Conservation (phyloP, 2,888 invertebrate species). For the Xestia rhomboidea region DNA sequence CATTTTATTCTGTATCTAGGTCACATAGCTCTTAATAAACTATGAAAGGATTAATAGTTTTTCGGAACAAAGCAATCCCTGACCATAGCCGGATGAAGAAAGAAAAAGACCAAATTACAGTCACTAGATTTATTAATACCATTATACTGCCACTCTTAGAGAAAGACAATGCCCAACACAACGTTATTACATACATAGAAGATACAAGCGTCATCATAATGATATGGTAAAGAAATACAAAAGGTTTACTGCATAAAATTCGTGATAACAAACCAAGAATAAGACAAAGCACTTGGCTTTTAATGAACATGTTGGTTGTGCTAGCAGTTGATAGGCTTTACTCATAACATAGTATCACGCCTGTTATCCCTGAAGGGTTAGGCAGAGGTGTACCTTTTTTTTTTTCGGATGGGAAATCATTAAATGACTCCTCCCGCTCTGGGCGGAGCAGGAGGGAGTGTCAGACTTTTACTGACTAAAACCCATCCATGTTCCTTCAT, state of each 20-base stretch:
- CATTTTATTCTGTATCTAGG: neutral
- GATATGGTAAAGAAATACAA: neutral
- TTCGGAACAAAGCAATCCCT: slow-evolving; percentile 6
- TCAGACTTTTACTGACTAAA: no score
- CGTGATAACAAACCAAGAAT: neutral
- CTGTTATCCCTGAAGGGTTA: no score
- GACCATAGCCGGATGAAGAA: slow-evolving; percentile 20
- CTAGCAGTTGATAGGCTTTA: neutral
- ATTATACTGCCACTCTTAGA: slow-evolving; percentile 20
- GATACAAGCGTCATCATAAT: slow-evolving; percentile 15
- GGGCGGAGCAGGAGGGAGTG: no score
- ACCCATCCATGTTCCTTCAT: no score
- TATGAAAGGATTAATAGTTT: neutral
- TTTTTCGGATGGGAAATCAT: no score
- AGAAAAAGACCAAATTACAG: slow-evolving; percentile 30
- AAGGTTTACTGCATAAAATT: slow-evolving; percentile 18
- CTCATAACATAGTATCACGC: no score
- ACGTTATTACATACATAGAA: slow-evolving; percentile 14
- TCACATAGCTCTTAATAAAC: neutral
- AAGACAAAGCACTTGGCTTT: neutral
- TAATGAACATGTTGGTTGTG: neutral
- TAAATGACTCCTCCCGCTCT: no score
- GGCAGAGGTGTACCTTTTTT: no score
- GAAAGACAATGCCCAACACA: slow-evolving; percentile 30
- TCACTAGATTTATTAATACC: slow-evolving; percentile 38